Evolutionary conservation across 2,888 invertebrate genomes (phyloP), one percentile per base, ranked within the genome.

Genomic region (Pecten maximus): DNA sequence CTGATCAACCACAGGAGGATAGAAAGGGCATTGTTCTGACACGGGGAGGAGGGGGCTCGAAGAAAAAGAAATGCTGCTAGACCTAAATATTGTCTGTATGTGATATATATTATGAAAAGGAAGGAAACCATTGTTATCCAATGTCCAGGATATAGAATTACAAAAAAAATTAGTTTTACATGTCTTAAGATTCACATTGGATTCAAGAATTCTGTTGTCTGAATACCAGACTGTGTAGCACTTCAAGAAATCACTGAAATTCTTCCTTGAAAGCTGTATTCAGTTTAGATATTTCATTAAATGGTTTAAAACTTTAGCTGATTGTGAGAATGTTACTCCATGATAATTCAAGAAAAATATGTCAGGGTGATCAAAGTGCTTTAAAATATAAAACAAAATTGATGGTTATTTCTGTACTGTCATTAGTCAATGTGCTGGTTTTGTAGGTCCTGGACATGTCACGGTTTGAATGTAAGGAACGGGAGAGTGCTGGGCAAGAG

Each of bases 1-100:
- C 94, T 6, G 95, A 95, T 74, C 94, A 94, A 60, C 94, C 95
- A 4, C 88, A 90, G 40, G 94, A 94, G 44, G 91, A 93, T 92
- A 93, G 94, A 92, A 93, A 93, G 92, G 92, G 94, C n/a, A 93
- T 93, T 40, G 92, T 92, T 19, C 88, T 91, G 50, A 88, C 90
- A 39, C 90, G 90, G 40, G 91, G 91, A 88, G 89, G 89, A 40
- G 93, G 92, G 50, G 92, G 91, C 74, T 88, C 90, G 89, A 93
- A 93, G 60, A 90, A 90, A 28, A 92, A 92, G 87, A 93, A 92
- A 48, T 93, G 93, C 50, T 94, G 94, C 91, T 94, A 92, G 54
- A 89, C 90, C 12, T 88, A 40, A 87, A 88, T 88, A 88, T 60
- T 40, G 54, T 87, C 23, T 87, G 90, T 90, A 28, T 28, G 74